Evolutionary conservation across 2,888 invertebrate species (phyloP).

Genomic region (Pyrochroa serraticornis): DNA sequence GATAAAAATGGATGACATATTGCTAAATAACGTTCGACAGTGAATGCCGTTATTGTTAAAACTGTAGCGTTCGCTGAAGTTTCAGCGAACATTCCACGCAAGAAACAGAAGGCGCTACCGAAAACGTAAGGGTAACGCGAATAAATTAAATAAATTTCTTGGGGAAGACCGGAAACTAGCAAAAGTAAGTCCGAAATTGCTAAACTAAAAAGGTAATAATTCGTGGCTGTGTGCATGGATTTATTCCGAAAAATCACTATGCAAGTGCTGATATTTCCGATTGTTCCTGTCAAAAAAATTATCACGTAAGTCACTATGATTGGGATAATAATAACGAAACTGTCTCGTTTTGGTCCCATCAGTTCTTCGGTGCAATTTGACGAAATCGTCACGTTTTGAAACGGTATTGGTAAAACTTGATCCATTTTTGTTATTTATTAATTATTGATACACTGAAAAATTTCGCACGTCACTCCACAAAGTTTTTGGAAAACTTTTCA

Average conservation of each 20-base stretch:
- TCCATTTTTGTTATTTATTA: not conserved
- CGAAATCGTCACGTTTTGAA: no score
- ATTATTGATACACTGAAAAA: no score
- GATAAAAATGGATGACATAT: constrained; percentile 72
- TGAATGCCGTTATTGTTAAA: constrained; percentile 71
- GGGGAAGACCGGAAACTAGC: constrained; percentile 79
- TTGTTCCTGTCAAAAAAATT: constrained; percentile 78
- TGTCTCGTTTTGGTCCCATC: constrained; percentile 37
- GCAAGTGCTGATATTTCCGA: constrained; percentile 85
- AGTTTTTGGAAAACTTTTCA: not conserved
- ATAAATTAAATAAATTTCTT: constrained; percentile 82
- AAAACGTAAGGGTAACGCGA: constrained; percentile 78
- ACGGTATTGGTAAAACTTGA: not conserved
- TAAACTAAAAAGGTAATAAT: constrained; percentile 83
- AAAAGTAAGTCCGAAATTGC: constrained; percentile 83
- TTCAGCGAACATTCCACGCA: constrained; percentile 80
- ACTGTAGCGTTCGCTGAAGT: constrained; percentile 81
- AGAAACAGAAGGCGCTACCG: constrained; percentile 78
- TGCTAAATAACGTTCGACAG: constrained; percentile 72
- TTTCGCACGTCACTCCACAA: no score
- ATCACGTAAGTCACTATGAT: constrained; percentile 75
- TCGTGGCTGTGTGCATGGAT: constrained; percentile 83
- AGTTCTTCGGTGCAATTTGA: constrained; percentile 29
- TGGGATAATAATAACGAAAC: constrained; percentile 63
- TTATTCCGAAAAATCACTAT: constrained; percentile 82